These are phyloP conservation scores for Procambarus virginalis DNA, from an alignment of 1,140 invertebrate genomes.

Conservation along the genomic window DNA sequence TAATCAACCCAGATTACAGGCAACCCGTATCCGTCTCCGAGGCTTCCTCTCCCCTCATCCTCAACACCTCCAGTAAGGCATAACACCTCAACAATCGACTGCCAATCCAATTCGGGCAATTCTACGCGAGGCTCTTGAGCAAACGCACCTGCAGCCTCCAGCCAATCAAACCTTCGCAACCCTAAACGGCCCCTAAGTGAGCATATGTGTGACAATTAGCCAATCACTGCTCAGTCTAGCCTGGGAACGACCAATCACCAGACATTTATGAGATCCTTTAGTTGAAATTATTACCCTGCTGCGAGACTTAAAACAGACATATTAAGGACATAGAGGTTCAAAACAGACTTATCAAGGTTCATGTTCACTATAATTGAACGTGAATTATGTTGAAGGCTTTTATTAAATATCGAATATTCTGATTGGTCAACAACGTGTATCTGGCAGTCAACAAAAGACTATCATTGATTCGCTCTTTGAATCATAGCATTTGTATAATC, in stretches of 20 bases:
- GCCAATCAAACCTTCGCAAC: not conserved
- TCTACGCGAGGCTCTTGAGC: not conserved
- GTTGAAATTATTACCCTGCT: not conserved
- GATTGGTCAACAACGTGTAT: no score
- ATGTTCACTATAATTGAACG: no score
- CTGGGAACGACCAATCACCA: not conserved
- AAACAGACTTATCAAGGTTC: no score
- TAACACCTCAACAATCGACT: not conserved
- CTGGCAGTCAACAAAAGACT: no score
- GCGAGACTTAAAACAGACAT: slow-evolving; percentile 1
- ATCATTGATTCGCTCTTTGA: no score
- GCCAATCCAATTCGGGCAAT: not conserved
- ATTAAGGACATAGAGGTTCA: not conserved
- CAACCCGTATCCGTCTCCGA: no score
- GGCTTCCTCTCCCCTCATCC: no score
- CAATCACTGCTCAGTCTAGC: not conserved
- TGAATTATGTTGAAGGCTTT: no score
- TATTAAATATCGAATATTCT: no score
- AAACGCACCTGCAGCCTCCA: not conserved
- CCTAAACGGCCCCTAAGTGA: not conserved
- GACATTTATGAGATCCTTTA: not conserved
- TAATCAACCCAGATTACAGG: no score
- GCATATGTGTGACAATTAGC: slow-evolving; percentile 1
- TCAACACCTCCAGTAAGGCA: no score
- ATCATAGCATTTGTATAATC: no score